Percentiles rank a stretch among this genome's conserved stretches.
Evolutionary conservation across 1,140 invertebrate species (phyloP).

Genomic region (Drosophila pallidifrons): DNA sequence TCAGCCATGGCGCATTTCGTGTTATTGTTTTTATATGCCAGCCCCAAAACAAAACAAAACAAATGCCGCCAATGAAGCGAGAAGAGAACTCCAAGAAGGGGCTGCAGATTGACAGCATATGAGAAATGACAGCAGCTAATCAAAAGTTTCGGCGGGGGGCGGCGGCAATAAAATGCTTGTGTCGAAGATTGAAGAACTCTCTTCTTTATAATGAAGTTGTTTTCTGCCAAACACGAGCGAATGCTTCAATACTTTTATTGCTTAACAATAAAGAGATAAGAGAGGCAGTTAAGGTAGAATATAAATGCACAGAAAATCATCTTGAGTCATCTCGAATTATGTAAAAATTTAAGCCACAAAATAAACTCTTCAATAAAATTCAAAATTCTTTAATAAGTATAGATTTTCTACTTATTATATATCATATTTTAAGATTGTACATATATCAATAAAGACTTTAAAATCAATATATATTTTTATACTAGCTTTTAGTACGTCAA

Average conservation of each 20-base stretch:
- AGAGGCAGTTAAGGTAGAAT: too few species aligned
- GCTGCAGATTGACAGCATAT: slow-evolving; percentile 14
- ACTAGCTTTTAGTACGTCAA: too few species aligned
- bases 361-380: too few species aligned
- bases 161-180: slow-evolving; percentile 10
- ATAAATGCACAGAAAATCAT: too few species aligned
- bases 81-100: not conserved
- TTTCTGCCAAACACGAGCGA: not conserved
- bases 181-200: not conserved
- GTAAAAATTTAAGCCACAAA: too few species aligned
- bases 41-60: slow-evolving; percentile 21
- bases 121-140: slow-evolving; percentile 66
- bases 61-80: not conserved
- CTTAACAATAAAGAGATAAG: too few species aligned
- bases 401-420: too few species aligned
- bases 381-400: too few species aligned
- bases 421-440: too few species aligned
- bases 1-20: slow-evolving; percentile 55
- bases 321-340: too few species aligned
- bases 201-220: slow-evolving; percentile 30
- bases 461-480: too few species aligned
- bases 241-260: not conserved
- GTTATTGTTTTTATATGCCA: slow-evolving; percentile 64
- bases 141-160: slow-evolving; percentile 52
- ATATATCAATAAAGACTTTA: too few species aligned